Percentiles rank a stretch among this genome's conserved stretches.
These are phyloP conservation scores for Branchinecta lynchi DNA, from an alignment of 1,140 invertebrate genomes.

Conservation along the genomic window DNA sequence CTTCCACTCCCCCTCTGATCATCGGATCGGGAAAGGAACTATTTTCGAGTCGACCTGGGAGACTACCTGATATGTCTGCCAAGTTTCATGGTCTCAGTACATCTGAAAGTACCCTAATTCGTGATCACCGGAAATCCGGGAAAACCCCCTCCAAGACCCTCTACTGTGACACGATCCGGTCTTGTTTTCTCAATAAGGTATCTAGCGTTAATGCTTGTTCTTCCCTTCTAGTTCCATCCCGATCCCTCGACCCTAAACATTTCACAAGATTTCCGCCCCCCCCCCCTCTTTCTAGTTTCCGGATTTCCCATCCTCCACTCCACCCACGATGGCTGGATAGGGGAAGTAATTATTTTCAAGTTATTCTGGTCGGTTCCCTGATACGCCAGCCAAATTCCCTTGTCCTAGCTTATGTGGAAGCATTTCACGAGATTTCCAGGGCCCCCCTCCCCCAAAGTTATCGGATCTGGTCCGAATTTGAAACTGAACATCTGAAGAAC, in stretches of 20 bases:
- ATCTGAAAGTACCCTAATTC: too few species aligned
- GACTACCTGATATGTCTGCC: too few species aligned
- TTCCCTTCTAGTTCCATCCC: not conserved
- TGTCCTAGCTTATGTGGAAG: slow-evolving; percentile 4
- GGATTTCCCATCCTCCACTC: not conserved
- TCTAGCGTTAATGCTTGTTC: not conserved
- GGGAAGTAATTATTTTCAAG: not conserved
- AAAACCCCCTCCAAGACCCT: too few species aligned
- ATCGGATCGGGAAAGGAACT: too few species aligned
- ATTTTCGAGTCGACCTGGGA: too few species aligned
- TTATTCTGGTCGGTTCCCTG: not conserved
- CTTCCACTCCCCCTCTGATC: too few species aligned
- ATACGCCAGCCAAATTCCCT: not conserved
- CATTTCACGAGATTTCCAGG: too few species aligned
- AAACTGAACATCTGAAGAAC: too few species aligned
- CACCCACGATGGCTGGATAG: not conserved
- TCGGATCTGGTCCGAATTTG: too few species aligned
- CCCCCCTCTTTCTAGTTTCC: slow-evolving; percentile 1
- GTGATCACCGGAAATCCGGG: too few species aligned
- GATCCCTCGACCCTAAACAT: slow-evolving; percentile 4
- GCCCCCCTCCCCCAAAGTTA: too few species aligned
- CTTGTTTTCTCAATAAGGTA: not conserved
- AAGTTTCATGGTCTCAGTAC: too few species aligned
- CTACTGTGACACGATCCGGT: not conserved
- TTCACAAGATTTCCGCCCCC: not conserved